These are phyloP conservation scores for rabbit (Oryctolagus cuniculus) DNA, from an alignment of 2,113 vertebrate genomes.

Conservation along the genomic window mOryCun1.1 NC_091443.1:24310501-24311000, in stretches of 20 bases:
- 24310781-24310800: background rate
- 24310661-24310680: too few relatives aligned
- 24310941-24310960: slow-evolving; percentile 8
- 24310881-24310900: background rate
- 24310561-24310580: too few relatives aligned
- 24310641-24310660: too few relatives aligned
- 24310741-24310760: background rate
- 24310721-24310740: background rate
- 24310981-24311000: background rate
- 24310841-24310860: background rate
- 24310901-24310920: background rate
- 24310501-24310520: too few relatives aligned
- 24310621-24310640: too few relatives aligned
- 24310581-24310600: too few relatives aligned
- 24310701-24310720: background rate
- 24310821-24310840: background rate
- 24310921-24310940: slow-evolving; percentile 32
- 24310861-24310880: background rate
- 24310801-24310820: too few relatives aligned
- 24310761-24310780: background rate
- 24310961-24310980: background rate
- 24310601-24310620: too few relatives aligned
- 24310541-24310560: too few relatives aligned
- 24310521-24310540: too few relatives aligned
- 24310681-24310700: background rate